Conservation (phyloP, 2,888 invertebrate species). For the Synanthedon tipuliformis region DNA sequence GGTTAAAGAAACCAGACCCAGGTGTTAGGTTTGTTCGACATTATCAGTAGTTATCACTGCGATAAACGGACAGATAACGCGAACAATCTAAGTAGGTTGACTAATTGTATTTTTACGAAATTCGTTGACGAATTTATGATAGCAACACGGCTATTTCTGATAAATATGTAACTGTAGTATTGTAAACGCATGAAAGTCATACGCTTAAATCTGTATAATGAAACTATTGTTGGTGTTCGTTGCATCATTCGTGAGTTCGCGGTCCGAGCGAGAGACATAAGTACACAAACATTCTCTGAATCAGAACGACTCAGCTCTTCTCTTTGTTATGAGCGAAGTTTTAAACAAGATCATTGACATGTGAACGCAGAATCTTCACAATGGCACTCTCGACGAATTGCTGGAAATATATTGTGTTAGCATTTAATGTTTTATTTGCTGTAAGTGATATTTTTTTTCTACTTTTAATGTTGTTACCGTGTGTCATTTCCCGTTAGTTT, state of each 20-base stretch:
- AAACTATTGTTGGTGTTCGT: constrained; percentile 20
- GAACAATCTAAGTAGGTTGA: background rate
- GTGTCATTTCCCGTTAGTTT: constrained; percentile 15
- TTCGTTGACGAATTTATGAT: constrained; percentile 8
- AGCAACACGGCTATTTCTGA: constrained; percentile 17
- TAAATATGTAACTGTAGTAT: constrained; percentile 3
- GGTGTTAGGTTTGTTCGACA: constrained; percentile 3
- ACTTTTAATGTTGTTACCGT: constrained; percentile 6
- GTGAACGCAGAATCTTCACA: constrained; percentile 40
- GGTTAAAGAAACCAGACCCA: constrained; percentile 25
- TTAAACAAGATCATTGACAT: constrained; percentile 50
- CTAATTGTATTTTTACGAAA: background rate
- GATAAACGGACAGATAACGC: constrained; percentile 44
- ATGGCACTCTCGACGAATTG: constrained; percentile 63
- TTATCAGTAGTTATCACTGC: constrained; percentile 27
- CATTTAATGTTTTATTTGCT: constrained; percentile 59
- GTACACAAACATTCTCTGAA: constrained; percentile 49
- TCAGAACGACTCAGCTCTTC: constrained; percentile 42
- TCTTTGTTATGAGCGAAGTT: constrained; percentile 56
- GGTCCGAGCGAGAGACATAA: constrained; percentile 17
- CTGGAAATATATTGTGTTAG: constrained; percentile 64
- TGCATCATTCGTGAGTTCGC: constrained; percentile 42
- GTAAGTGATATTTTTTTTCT: constrained; percentile 32
- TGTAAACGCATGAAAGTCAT: constrained; percentile 16
- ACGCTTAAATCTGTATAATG: constrained; percentile 47